Evolutionary conservation across 2,113 vertebrate species (phyloP), one percentile per base, ranked within the genome.

Genomic region (Dinomys branickii): DNA sequence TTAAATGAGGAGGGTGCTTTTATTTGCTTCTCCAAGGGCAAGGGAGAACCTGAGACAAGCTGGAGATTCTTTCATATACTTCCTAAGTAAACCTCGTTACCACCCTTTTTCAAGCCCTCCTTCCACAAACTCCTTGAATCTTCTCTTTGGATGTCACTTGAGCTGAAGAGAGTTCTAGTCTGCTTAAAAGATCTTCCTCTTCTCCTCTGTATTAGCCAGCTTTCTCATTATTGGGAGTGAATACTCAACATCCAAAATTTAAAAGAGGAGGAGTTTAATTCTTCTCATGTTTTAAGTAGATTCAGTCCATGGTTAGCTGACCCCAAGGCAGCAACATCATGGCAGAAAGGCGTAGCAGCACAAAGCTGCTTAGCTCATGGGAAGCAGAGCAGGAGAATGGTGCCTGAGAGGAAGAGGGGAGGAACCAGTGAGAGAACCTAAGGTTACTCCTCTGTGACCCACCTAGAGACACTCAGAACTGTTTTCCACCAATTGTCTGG

Each of bases 1-100:
- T 30, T 28, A n/a, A 33, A 13, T 8, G 0, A 80, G 35, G 41
- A 56, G 16, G 1, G 0, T 58, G 2, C 1, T 28, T 65, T 83
- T 65, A 24, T n/a, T 81, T 54, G 12, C 11, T 5, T 50, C 13
- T 61, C 9, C 16, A 35, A 54, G 44, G n/a, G 9, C 17, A 84
- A 3, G 59, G 56, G 3, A 54, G 41, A 95, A 38, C 17, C 20
- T 82, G n/a, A 63, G 6, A 82, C 5, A 50, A 12, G 26, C 10
- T 30, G 3, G 3, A 89, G 10, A 0, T 47, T 38, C 12, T 10
- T 63, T 69, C 3, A 41, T 56, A 38, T 47, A 33, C 7, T 75
- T 88, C 11, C 13, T 8, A 30, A 38, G 1, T 17, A 83, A 87
- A 95, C 0, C 33, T 50, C 58, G 22, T 80, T 47, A 7, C 0